phyloP scores from a whole-genome alignment of 2,797 vertebrate species.

The Diplodus puntazzo region DNA sequence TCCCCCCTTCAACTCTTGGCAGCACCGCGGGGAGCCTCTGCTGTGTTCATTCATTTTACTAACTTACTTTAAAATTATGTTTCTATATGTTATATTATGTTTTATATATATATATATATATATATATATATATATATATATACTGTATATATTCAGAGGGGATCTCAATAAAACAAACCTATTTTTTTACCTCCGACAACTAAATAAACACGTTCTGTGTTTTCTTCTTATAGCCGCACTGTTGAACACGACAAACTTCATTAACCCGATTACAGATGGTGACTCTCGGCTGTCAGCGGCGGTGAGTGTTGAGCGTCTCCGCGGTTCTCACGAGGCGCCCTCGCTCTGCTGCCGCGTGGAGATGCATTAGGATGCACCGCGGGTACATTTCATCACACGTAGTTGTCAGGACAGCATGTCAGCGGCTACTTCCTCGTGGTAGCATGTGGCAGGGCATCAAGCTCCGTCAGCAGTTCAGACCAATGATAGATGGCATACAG shows the following conservation, averaged over 20 bases:
- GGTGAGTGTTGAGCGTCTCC: conserved; percentile 5
- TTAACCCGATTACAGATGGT: conserved; percentile 1
- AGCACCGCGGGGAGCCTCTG: background rate
- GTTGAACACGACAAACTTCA: conserved; percentile 6
- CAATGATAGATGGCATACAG: conserved; percentile 64
- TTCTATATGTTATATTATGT: no score
- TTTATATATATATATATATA: background rate
- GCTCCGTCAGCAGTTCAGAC: conserved; percentile 71
- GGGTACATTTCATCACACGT: conserved; percentile 68
- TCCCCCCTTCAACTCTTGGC: background rate
- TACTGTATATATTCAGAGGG: no score
- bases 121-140: no score
- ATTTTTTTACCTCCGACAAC: no score
- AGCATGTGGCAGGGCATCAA: conserved; percentile 63
- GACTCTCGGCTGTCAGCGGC: conserved; percentile 2
- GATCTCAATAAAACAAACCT: no score
- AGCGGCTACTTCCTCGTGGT: conserved; percentile 64
- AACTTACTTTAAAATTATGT: background rate
- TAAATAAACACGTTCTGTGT: background rate
- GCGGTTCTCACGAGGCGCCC: conserved; percentile 15
- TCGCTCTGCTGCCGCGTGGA: conserved; percentile 10
- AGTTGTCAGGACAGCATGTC: conserved; percentile 69
- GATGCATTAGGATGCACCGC: conserved; percentile 59
- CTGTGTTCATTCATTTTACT: background rate
- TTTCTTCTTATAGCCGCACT: background rate